These are phyloP conservation scores for Folsomia manolachei DNA, from an alignment of 2,888 invertebrate genomes.

Conservation along the genomic window DNA sequence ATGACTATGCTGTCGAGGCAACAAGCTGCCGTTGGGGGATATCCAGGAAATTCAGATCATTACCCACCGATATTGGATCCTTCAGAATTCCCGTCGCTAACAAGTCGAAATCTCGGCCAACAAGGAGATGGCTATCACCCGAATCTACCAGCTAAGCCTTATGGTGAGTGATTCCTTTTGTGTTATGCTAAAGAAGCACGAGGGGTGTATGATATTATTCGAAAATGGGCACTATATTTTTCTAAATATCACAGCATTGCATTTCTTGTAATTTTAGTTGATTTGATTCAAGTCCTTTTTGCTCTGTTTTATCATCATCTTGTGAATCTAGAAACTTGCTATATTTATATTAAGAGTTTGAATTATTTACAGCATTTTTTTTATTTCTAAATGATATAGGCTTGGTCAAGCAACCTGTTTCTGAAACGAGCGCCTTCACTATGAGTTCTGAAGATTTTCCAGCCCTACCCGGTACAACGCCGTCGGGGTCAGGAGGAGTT, in stretches of 20 bases:
- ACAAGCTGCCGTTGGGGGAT: constrained; percentile 40
- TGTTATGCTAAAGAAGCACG: constrained; percentile 35
- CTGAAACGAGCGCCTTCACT: constrained; percentile 88
- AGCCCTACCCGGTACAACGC: constrained; percentile 89
- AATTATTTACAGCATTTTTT: too few relatives aligned
- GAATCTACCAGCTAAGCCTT: constrained; percentile 48
- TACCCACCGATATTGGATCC: constrained; percentile 80
- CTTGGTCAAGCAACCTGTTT: constrained; percentile 91
- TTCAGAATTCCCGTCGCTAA: constrained; percentile 88
- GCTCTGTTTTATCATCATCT: too few relatives aligned
- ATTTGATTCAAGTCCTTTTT: too few relatives aligned
- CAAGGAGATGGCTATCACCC: constrained; percentile 48
- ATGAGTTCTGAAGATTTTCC: constrained; percentile 99
- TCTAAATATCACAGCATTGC: too few relatives aligned
- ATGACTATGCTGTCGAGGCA: constrained; percentile 46
- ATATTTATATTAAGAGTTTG: too few relatives aligned
- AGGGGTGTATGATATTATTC: not conserved
- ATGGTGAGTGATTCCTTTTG: constrained; percentile 39
- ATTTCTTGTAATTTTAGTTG: too few relatives aligned
- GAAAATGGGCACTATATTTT: not conserved
- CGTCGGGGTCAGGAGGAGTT: constrained; percentile 37
- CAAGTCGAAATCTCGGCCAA: constrained; percentile 69
- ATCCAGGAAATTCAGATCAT: constrained; percentile 44
- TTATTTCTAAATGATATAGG: too few relatives aligned
- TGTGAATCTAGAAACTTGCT: too few relatives aligned